Conservation (phyloP, 1,140 invertebrate genomes). For the Scaptomyza graminum region DNA sequence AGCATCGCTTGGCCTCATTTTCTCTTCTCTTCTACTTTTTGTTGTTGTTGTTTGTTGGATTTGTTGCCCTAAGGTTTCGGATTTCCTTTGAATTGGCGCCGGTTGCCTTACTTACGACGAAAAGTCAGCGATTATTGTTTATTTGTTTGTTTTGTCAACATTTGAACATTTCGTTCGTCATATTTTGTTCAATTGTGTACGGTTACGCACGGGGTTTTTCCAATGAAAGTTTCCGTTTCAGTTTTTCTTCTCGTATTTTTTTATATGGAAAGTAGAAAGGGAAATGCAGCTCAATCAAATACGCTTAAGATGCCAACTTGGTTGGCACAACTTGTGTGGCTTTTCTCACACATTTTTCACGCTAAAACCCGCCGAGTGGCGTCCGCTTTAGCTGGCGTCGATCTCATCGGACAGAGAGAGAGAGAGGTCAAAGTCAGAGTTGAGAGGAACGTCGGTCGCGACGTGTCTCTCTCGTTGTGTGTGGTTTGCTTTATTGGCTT, state of each 20-base stretch:
- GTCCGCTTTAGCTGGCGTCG: not conserved
- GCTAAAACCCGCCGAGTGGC: conserved; percentile 37
- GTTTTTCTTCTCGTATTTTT: conserved; percentile 17
- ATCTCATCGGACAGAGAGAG: not conserved
- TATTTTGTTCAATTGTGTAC: conserved; percentile 57
- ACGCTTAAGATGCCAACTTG: conserved; percentile 32
- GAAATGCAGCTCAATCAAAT: conserved; percentile 76
- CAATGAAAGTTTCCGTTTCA: conserved; percentile 62
- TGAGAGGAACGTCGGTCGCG: too few species aligned
- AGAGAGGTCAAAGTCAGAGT: not conserved
- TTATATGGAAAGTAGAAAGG: conserved; percentile 54
- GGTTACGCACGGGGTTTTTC: conserved; percentile 58
- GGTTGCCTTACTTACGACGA: conserved; percentile 8
- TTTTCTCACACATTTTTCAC: conserved; percentile 78
- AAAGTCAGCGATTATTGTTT: conserved; percentile 49
- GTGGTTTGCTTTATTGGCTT: conserved; percentile 65
- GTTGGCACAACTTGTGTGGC: conserved; percentile 67
- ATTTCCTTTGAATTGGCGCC: conserved; percentile 58
- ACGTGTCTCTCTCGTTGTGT: conserved; percentile 27
- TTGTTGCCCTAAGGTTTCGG: conserved; percentile 27
- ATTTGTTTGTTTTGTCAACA: conserved; percentile 82
- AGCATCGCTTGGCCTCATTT: conserved; percentile 33
- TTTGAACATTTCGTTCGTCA: conserved; percentile 68
- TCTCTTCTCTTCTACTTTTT: not conserved
- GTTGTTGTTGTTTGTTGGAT: not conserved